These are phyloP conservation scores for Pangasius mekongensis DNA, from an alignment of 2,797 vertebrate genomes.

Conservation along the genomic window DNA sequence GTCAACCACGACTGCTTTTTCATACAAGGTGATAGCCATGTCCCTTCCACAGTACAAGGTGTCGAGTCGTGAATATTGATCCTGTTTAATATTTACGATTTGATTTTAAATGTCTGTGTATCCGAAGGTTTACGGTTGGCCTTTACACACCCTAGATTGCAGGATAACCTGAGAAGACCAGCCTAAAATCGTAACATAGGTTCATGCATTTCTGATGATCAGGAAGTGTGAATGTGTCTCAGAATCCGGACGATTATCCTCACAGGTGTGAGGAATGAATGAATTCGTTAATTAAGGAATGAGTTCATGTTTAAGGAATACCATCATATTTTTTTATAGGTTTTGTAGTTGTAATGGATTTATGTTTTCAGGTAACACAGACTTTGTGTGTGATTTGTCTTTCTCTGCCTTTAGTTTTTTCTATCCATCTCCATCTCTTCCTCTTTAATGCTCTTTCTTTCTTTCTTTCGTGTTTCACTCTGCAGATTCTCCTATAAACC, in stretches of 20 bases:
- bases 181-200: too few species aligned
- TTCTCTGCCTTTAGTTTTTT: neutral
- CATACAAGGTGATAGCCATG: neutral
- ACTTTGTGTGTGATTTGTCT: neutral
- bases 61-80: neutral
- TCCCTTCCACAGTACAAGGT: neutral
- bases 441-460: neutral
- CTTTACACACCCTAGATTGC: too few species aligned
- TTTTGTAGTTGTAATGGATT: neutral
- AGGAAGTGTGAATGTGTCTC: too few species aligned
- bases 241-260: too few species aligned
- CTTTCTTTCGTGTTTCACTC: neutral
- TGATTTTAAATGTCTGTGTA: too few species aligned
- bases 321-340: neutral
- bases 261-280: neutral
- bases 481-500: neutral
- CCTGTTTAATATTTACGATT: too few species aligned
- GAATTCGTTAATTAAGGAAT: neutral
- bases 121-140: too few species aligned
- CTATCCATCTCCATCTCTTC: neutral
- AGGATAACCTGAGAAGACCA: too few species aligned
- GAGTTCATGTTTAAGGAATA: neutral
- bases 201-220: too few species aligned
- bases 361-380: neutral
- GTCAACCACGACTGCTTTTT: neutral